phyloP scores from a whole-genome alignment of 2,797 vertebrate genomes.

The Tiaroga cobitis region DNA sequence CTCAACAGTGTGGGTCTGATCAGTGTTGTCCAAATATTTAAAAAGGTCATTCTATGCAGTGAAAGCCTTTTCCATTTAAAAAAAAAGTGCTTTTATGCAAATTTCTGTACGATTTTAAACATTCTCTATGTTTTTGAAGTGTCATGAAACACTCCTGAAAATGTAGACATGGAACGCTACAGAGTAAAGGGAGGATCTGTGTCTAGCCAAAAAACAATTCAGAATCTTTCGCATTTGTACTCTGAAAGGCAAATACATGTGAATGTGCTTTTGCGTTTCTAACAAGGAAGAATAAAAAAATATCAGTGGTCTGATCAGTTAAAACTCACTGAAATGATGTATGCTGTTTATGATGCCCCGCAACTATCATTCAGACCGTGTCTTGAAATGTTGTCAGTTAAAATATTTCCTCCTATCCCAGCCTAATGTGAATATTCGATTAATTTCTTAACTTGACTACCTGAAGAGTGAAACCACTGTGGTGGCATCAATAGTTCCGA shows the following conservation, averaged over 20 bases:
- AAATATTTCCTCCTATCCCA: background rate
- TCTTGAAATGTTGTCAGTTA: background rate
- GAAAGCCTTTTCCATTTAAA: no score
- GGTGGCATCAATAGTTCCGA: background rate
- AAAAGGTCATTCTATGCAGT: background rate
- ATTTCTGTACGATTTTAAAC: background rate
- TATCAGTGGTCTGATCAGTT: background rate
- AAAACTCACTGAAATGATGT: background rate
- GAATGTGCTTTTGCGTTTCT: background rate
- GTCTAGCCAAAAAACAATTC: background rate
- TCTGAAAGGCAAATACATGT: background rate
- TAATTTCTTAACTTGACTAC: background rate
- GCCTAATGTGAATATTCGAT: background rate
- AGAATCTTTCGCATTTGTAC: background rate
- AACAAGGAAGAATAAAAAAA: background rate
- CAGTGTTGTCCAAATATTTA: background rate
- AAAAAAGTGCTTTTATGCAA: background rate
- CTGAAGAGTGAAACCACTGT: background rate
- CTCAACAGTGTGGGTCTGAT: background rate
- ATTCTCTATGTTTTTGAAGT: background rate
- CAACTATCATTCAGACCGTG: no score
- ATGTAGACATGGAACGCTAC: background rate
- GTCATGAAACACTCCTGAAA: background rate
- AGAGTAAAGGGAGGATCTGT: background rate
- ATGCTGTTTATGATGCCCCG: background rate